Base-by-base conservation (phyloP, 2,888 invertebrate species). In the Perithous albicinctus region DNA sequence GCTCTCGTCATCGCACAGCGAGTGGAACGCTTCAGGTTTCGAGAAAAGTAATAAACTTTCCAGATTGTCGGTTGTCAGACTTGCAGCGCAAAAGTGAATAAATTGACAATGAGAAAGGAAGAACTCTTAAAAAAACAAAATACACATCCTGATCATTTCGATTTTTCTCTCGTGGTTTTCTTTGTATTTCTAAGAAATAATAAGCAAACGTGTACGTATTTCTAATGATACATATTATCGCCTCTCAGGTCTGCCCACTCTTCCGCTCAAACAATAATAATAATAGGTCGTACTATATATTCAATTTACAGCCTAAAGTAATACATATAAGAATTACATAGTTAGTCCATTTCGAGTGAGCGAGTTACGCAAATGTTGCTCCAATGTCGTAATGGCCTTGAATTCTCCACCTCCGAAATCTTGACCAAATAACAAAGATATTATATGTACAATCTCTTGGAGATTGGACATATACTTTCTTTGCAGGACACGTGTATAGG, bases 31-130 rank as follows among this genome's bases (percentile, higher is more conserved):
- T 2, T 12, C 41, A 8, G 35, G 35, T 69, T 56, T 73, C 26
- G 38, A 72, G 56, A 67, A 46, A 56, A 75, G 41, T n/a, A 12
- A 82, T 77, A 38, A 77, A 80, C 69, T 67, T 80, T 80, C 51
- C 54, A 54, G 54, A 64, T 46, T 35, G 67, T 18, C 18, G 15
- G 32, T 61, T 67, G 29, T 66, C 54, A 15, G 18, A n/a, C 35
- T 43, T 46, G 15, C 18, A 12, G 51, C 15, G 41, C 8, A 51
- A 63, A 43, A 23, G 46, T 43, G 56, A 29, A 78, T 56, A n/a
- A 41, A 69, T 51, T 23, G 35, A 29, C 41, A 8, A 7, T 29
- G 32, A 20, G 20, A 38, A 20, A 18, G 20, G 18, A 38, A 10
- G 23, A 38, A 4, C 59, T 1, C 32, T 2, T 15, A 18, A 5